Base-by-base conservation (phyloP, 2,113 vertebrate species). In the Haemorhous mexicanus region DNA sequence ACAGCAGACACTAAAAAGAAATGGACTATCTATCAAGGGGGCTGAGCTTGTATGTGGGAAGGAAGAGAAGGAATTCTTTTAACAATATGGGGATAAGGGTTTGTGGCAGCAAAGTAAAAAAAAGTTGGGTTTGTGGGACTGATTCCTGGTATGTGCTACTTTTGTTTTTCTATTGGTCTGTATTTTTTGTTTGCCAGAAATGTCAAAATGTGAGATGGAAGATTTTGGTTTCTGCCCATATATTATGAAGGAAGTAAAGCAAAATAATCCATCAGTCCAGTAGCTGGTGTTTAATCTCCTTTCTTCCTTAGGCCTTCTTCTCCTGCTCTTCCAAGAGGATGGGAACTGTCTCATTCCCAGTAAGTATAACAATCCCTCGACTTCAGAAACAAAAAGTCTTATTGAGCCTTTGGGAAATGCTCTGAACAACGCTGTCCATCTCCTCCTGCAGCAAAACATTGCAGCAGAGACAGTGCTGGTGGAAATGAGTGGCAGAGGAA, bases 401-500 rank as follows among this genome's bases (percentile, higher is more conserved):
- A 87, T 35, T 79, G 80, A 80, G 89, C 83, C 87, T 91, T 74
- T 96, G 88, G 83, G 90, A 84, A 97, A 94, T 91, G 88, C 55
- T 85, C 53, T 87, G 90, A 92, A 84, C 80, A 90, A 15, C 9
- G 1, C 33, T 81, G 67, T 44, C 87, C 41, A 55, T 89, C 52
- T 82, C 75, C 59, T 78, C 76, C 72, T 81, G 83, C 6, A 0
- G 76, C 88, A 89, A 93, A 91, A 95, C 16, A 7, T 33, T 68
- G 41, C 50, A 87, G 74, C 75, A 76, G 87, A 89, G 89, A 91
- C 44, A 50, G 32, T 21, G 20, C 55, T 63, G 73, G 61, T 69
- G 47, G 53, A 79, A 93, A 96, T 0, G 8, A 76, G 83, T 88
- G 75, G 89, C 59, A 87, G 56, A 79, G 41, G 58, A 44, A 89